These are phyloP conservation scores for Sericinus montela DNA, from an alignment of 2,888 invertebrate genomes.

Conservation along the genomic window DNA sequence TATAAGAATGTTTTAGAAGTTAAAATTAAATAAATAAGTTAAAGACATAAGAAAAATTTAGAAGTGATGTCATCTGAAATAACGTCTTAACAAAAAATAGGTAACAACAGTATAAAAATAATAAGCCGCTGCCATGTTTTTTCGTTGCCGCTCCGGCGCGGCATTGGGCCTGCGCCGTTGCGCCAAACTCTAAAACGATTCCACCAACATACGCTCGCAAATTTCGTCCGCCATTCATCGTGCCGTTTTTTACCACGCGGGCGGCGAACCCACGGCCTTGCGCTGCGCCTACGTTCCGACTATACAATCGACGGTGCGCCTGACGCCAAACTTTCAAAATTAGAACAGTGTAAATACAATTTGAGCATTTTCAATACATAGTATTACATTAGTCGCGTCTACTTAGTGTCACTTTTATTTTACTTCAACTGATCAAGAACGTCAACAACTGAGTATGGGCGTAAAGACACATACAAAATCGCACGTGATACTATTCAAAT, in stretches of 20 bases:
- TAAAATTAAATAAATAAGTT: too few species aligned
- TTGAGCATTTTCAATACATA: slow-evolving; percentile 21
- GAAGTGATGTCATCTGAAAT: too few species aligned
- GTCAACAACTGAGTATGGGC: too few species aligned
- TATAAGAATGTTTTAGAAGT: too few species aligned
- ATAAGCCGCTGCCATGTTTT: slow-evolving; percentile 5
- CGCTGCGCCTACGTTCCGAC: slow-evolving; percentile 50
- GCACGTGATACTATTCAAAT: too few species aligned
- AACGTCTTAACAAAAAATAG: too few species aligned
- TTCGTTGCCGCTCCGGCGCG: background rate
- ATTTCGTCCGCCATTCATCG: slow-evolving; percentile 68
- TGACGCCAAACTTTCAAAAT: slow-evolving; percentile 49
- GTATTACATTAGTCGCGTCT: background rate
- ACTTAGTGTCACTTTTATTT: background rate
- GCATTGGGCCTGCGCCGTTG: background rate
- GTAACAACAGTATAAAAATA: background rate
- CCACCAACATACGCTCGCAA: slow-evolving; percentile 36
- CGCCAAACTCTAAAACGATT: slow-evolving; percentile 3
- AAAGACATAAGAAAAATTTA: too few species aligned
- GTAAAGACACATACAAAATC: too few species aligned
- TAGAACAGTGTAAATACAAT: slow-evolving; percentile 47
- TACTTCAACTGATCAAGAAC: too few species aligned
- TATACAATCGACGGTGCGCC: slow-evolving; percentile 33
- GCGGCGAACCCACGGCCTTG: slow-evolving; percentile 70
- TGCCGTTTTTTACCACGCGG: slow-evolving; percentile 56